Evolutionary conservation across 2,888 invertebrate species (phyloP).

Genomic region (Trilocha varians): DNA sequence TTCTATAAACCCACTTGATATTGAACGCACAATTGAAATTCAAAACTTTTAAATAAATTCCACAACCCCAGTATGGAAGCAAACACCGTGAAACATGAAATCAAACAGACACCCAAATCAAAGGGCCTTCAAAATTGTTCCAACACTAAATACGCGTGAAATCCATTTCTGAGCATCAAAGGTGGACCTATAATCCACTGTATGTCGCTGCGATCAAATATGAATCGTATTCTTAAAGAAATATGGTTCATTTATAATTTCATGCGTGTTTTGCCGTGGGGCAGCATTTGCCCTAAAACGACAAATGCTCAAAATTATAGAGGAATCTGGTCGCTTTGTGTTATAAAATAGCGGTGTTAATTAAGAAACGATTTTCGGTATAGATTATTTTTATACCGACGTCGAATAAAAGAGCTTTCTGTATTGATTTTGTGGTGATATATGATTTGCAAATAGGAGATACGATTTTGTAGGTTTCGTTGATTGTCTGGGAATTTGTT

Average conservation of each 20-base stretch:
- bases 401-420: too few species aligned
- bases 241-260: constrained; percentile 17
- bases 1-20: too few species aligned
- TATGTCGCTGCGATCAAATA: constrained; percentile 14
- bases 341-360: constrained; percentile 18
- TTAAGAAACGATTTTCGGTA: constrained; percentile 16
- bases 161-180: constrained; percentile 68
- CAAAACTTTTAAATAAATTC: neutral
- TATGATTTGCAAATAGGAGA: too few species aligned
- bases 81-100: constrained; percentile 56
- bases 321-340: constrained; percentile 16
- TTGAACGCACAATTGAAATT: neutral
- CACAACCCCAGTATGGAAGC: constrained; percentile 21
- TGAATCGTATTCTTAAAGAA: constrained; percentile 10
- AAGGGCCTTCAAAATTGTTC: constrained; percentile 62
- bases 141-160: constrained; percentile 67
- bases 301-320: constrained; percentile 30
- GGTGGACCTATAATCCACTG: constrained; percentile 40
- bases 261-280: constrained; percentile 15
- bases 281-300: constrained; percentile 27
- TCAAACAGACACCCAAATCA: constrained; percentile 70
- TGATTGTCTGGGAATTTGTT: too few species aligned
- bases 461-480: too few species aligned
- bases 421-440: too few species aligned
- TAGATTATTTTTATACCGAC: neutral